Base-by-base conservation (phyloP, 2,888 invertebrate genomes). In the Gymnocheta viridis region DNA sequence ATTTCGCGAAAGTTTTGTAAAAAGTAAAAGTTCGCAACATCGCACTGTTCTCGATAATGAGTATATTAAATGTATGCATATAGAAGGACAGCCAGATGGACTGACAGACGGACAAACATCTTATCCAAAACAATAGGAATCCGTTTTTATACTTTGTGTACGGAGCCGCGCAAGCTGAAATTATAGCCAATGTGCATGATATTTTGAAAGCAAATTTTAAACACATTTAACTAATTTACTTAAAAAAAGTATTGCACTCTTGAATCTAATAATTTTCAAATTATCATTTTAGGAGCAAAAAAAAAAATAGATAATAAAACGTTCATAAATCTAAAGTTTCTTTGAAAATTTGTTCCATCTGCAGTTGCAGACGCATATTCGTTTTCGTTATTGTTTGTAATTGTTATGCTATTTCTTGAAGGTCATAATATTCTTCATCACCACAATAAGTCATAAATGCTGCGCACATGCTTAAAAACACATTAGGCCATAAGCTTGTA, bases 401-500 rank as follows among this genome's bases (percentile, higher is more conserved):
- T 12, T 24, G 38, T 24, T 17, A 27, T 41, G n/a, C n/a, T n/a
- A 44, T 64, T 54, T 32, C 9, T 4, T 80, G 73, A 80, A 80
- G 80, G 80, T 80, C 73, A 80, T 41, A 73, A 60, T 32, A 69
- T 41, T 69, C 38, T 60, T 51, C 51, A 67, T 29, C 41, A 49
- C 58, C 49, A 67, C 80, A 67, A 74, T n/a, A 51, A 51, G 27
- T 60, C 64, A 67, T 80, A 80, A 73, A 67, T 27, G 66, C 5
- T 77, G 9, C 12, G 22, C 72, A 67, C 67, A 73, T 67, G 73
- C 49, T 38, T 35, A 58, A 49, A 29, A 49, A 49, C 32, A 5
- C 66, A 80, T 80, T 67, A 74, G 60, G 24, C 49, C 80, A 73
- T 73, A 80, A 73, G 66, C 38, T 64, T 60, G 32, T 74, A 74